These are phyloP conservation scores for Porites cylindrica DNA, from an alignment of 92 coral and sea anemone species.

Conservation along the genomic window DNA sequence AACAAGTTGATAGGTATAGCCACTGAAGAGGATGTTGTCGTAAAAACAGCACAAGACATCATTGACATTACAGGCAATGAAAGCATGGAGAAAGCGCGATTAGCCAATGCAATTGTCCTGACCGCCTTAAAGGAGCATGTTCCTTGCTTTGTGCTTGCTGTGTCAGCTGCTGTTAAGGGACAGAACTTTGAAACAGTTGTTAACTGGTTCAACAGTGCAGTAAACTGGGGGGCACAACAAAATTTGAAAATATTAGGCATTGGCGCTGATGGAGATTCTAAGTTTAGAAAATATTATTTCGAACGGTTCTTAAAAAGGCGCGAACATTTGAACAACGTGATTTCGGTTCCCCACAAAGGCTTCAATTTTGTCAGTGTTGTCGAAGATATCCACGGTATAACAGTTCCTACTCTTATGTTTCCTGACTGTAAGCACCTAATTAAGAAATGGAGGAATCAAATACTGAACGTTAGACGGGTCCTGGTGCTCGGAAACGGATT, in stretches of 20 bases:
- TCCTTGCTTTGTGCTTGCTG: slow-evolving; percentile 39
- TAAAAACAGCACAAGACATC: slow-evolving; percentile 46
- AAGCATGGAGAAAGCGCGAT: slow-evolving; percentile 28
- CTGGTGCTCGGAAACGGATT: slow-evolving; percentile 48
- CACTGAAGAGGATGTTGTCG: slow-evolving; percentile 40
- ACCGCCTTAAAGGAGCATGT: slow-evolving; percentile 33
- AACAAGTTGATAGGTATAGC: slow-evolving; percentile 49
- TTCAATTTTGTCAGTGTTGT: background rate
- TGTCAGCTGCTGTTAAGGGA: background rate
- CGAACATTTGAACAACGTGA: background rate
- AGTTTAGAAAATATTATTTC: slow-evolving; percentile 36
- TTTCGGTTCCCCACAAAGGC: background rate
- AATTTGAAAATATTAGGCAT: background rate
- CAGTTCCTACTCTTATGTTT: slow-evolving; percentile 38
- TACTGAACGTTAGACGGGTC: slow-evolving; percentile 42
- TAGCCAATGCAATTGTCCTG: slow-evolving; percentile 57
- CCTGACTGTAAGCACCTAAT: slow-evolving; percentile 57
- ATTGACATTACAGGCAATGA: slow-evolving; percentile 9
- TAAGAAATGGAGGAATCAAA: slow-evolving; percentile 59
- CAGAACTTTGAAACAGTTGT: background rate
- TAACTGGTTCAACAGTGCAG: slow-evolving; percentile 27
- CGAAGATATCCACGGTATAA: background rate
- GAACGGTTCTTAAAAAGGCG: slow-evolving; percentile 14
- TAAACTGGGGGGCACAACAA: slow-evolving; percentile 24
- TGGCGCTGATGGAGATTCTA: background rate